A percentile compares a stretch with the other conserved stretches of the same genome.
Conservation (phyloP, 2,888 invertebrate species). For the Scaptomyza caliginosa region DNA sequence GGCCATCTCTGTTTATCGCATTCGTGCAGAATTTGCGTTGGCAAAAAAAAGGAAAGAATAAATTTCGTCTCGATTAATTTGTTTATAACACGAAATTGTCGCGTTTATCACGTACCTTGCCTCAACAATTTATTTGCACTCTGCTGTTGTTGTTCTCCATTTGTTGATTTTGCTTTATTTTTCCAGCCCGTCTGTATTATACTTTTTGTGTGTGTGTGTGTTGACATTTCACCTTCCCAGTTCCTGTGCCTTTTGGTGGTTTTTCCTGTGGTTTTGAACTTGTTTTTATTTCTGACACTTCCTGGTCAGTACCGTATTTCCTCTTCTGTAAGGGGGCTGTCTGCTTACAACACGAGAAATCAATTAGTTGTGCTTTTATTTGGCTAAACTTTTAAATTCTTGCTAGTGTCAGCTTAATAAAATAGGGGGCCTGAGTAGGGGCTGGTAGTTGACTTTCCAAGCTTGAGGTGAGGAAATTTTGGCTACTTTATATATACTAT, state of each 20-base stretch:
- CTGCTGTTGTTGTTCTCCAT: constrained; percentile 17
- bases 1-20: constrained; percentile 1
- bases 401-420: neutral
- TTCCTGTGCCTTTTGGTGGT: neutral
- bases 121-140: constrained; percentile 42
- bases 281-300: constrained; percentile 24
- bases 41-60: constrained; percentile 10
- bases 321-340: neutral
- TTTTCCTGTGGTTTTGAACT: constrained; percentile 43
- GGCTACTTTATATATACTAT: no score
- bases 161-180: constrained; percentile 34
- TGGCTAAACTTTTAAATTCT: constrained; percentile 14
- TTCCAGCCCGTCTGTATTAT: constrained; percentile 1
- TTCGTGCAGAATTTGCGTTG: constrained; percentile 24
- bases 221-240: constrained; percentile 28
- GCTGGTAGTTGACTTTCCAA: no score
- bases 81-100: constrained; percentile 74
- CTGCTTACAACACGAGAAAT: constrained; percentile 51
- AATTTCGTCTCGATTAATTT: constrained; percentile 71
- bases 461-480: no score
- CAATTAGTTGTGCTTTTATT: constrained; percentile 61
- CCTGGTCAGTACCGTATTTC: neutral
- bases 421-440: neutral
- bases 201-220: constrained; percentile 1
- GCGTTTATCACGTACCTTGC: constrained; percentile 63